These are phyloP conservation scores for Jordanella pulchra DNA, from an alignment of 2,797 vertebrate genomes.

Conservation along the genomic window DNA sequence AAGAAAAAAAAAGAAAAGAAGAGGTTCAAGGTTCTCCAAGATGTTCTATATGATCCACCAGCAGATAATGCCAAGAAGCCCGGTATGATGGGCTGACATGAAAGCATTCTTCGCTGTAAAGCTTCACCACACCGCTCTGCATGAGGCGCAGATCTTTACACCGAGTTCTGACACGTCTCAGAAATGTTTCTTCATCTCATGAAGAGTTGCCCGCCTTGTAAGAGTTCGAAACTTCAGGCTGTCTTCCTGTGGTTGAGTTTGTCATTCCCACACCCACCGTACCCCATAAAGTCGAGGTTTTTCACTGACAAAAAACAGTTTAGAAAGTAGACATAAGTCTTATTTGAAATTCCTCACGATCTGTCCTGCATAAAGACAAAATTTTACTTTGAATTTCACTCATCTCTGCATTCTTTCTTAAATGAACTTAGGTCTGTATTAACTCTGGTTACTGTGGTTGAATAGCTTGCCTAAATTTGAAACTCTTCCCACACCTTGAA, in stretches of 20 bases:
- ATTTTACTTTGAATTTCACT: not conserved
- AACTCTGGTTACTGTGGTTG: not conserved
- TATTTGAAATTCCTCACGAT: slow-evolving; percentile 9
- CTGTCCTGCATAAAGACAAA: not conserved
- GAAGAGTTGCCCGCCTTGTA: slow-evolving; percentile 26
- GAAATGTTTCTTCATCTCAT: slow-evolving; percentile 22
- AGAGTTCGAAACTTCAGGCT: slow-evolving; percentile 41
- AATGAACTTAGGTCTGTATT: not conserved
- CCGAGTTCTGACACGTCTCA: slow-evolving; percentile 20
- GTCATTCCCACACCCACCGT: slow-evolving; percentile 53
- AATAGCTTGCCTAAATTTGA: not conserved
- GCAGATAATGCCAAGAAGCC: slow-evolving; percentile 27
- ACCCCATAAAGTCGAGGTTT: slow-evolving; percentile 4
- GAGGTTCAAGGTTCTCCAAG: not conserved
- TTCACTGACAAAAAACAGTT: slow-evolving; percentile 27
- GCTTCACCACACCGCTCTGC: slow-evolving; percentile 39
- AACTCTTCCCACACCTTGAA: slow-evolving; percentile 1
- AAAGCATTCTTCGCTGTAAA: slow-evolving; percentile 35
- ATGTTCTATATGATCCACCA: slow-evolving; percentile 13
- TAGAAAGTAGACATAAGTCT: not conserved
- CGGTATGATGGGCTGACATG: slow-evolving; percentile 6
- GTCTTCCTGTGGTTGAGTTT: slow-evolving; percentile 63
- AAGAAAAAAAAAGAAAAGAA: too few relatives aligned
- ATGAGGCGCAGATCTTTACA: slow-evolving; percentile 6
- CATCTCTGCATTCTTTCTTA: not conserved